Conservation (phyloP, 2,888 invertebrate genomes). For the Beris chalybata region DNA sequence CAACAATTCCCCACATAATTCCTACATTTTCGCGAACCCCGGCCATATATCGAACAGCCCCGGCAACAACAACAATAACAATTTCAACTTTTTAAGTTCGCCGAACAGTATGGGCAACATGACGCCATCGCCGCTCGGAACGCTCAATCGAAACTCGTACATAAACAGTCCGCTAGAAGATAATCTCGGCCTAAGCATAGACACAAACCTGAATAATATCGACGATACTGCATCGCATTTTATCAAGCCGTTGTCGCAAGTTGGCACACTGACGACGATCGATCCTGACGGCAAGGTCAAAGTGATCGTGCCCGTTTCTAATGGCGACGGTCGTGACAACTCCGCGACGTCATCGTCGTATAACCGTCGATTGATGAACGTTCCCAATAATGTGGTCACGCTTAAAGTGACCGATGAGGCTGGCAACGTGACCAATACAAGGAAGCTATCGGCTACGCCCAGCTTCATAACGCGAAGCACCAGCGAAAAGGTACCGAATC, state of each 20-base stretch:
- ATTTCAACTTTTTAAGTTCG: constrained; percentile 51
- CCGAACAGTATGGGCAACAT: constrained; percentile 46
- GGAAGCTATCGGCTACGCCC: constrained; percentile 60
- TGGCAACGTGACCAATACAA: constrained; percentile 56
- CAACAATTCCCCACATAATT: constrained; percentile 52
- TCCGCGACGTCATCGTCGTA: constrained; percentile 45
- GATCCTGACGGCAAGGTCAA: constrained; percentile 65
- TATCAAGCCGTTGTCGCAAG: constrained; percentile 69
- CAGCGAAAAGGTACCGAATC: constrained; percentile 83
- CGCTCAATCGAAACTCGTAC: constrained; percentile 53
- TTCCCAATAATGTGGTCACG: constrained; percentile 57
- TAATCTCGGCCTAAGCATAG: constrained; percentile 51
- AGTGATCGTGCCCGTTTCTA: constrained; percentile 65
- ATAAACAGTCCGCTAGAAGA: constrained; percentile 49
- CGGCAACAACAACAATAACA: constrained; percentile 44
- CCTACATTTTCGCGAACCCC: constrained; percentile 56
- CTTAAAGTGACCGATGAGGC: constrained; percentile 62
- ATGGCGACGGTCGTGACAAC: constrained; percentile 47
- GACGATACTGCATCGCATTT: constrained; percentile 61
- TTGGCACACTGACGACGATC: constrained; percentile 64
- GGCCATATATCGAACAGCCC: constrained; percentile 48
- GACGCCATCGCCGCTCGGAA: constrained; percentile 53
- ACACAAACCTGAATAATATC: constrained; percentile 57
- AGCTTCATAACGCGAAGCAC: constrained; percentile 75
- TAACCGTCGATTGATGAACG: constrained; percentile 33